Evolutionary conservation across 2,888 invertebrate species (phyloP), one percentile per base, ranked within the genome.

Genomic region (Eupithecia inturbata): DNA sequence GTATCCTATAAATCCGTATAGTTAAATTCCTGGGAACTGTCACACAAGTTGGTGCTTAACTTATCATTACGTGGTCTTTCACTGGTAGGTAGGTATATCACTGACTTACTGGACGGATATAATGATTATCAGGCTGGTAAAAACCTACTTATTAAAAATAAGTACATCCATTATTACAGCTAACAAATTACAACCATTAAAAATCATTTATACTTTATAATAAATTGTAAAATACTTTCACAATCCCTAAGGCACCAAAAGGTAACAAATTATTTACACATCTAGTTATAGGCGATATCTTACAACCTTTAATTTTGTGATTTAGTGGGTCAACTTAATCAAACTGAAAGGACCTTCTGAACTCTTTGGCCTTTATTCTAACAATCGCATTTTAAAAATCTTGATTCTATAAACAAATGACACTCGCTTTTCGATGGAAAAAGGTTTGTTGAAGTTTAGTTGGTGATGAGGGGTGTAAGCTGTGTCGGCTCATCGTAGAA

Each of bases 401-500:
- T 12, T 62, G 57, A 57, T 57, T 26, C 26, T 12, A 57, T 22
- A 26, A 57, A 53, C 53, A 53, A 22, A 57, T 14, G 26, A 57
- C 26, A 14, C 9, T 31, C 28, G 5, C 1, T n/a, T 62, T 19
- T 31, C 3, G 31, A 19, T 19, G 62, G 45, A 33, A 70, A 63
- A 63, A 63, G 41, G 36, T 28, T 67, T 28, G 41, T 63, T 19
- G 31, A 36, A 19, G 49, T 75, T 88, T 81, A 93, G 79, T 93
- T 93, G 70, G 90, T 88, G 79, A 90, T 85, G 60, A 92, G 87
- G 0, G 92, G 89, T 28, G 92, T 79, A 7, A 92, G 87, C 0
- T 90, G 89, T 67, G 88, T 82, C 0, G 89, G 79, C 28, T 93
- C 91, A 72, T 92, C 92, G 81, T 90, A 92, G 86, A 89, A 92